Conservation (phyloP, 1,140 invertebrate genomes). For the Drosophila trapezifrons region DNA sequence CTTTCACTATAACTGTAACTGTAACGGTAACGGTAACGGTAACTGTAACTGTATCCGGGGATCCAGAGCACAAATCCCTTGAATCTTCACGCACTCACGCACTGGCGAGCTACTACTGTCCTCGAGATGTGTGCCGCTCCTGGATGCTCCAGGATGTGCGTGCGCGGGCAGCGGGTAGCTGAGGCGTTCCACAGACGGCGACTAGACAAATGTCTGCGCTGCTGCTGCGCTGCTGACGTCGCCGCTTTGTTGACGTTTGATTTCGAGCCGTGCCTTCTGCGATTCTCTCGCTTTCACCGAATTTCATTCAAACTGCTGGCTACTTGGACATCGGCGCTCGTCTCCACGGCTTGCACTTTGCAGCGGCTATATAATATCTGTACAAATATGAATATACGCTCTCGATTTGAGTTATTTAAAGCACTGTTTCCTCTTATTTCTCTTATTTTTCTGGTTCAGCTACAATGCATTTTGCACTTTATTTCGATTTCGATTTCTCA, state of each 20-base stretch:
- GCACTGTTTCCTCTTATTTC: slow-evolving; percentile 29
- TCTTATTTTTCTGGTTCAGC: slow-evolving; percentile 57
- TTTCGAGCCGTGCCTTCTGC: slow-evolving; percentile 9
- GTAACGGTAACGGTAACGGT: not conserved
- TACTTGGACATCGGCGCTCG: slow-evolving; percentile 7
- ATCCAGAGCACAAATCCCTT: slow-evolving; percentile 22
- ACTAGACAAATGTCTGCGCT: slow-evolving; percentile 32
- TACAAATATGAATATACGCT: slow-evolving; percentile 50
- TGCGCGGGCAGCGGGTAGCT: slow-evolving; percentile 1
- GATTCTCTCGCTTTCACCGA: slow-evolving; percentile 46
- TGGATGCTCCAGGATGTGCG: slow-evolving; percentile 4
- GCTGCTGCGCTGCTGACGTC: slow-evolving; percentile 13
- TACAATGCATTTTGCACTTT: slow-evolving; percentile 78
- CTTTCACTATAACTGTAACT: slow-evolving; percentile 13
- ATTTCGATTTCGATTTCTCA: slow-evolving; percentile 37
- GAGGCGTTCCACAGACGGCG: slow-evolving; percentile 23
- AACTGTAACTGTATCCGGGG: not conserved
- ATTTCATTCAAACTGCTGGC: slow-evolving; percentile 44
- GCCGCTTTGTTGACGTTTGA: slow-evolving; percentile 37
- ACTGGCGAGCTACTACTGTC: not conserved
- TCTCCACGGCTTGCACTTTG: slow-evolving; percentile 30
- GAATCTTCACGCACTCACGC: slow-evolving; percentile 11
- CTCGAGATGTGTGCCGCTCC: slow-evolving; percentile 3
- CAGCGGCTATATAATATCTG: slow-evolving; percentile 53
- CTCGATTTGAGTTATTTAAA: slow-evolving; percentile 40